Conservation (phyloP, 2,113 vertebrate genomes). For the Cyprinodon variegatus region DNA sequence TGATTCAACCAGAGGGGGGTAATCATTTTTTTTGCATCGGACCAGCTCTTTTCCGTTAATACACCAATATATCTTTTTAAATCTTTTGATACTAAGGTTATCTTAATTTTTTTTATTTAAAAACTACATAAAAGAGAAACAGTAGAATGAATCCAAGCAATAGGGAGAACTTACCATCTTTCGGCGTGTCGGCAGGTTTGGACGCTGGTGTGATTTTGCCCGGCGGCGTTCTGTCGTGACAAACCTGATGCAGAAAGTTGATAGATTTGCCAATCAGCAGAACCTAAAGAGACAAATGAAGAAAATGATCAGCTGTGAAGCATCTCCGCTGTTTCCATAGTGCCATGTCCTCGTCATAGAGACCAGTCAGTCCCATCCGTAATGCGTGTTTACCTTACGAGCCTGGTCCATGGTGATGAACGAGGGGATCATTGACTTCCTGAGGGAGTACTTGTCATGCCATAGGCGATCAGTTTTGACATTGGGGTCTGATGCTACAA, state of each 20-base stretch:
- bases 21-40: too few species aligned
- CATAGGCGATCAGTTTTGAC: slow-evolving; percentile 96
- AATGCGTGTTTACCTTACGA: slow-evolving; percentile 85
- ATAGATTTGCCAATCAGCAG: slow-evolving; percentile 98
- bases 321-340: not conserved
- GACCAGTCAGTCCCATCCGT: not conserved
- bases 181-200: slow-evolving; percentile 87
- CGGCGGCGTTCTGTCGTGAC: slow-evolving; percentile 92
- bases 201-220: slow-evolving; percentile 88
- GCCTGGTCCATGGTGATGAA: slow-evolving; percentile 98
- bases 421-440: slow-evolving; percentile 97
- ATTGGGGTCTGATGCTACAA: slow-evolving; percentile 96
- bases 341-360: not conserved
- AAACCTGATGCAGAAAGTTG: slow-evolving; percentile 98
- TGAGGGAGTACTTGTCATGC: slow-evolving; percentile 97
- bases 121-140: not conserved
- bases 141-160: not conserved
- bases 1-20: too few species aligned
- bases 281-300: slow-evolving; percentile 77
- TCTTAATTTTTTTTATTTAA: too few species aligned
- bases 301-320: not conserved
- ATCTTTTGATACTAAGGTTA: too few species aligned
- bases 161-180: slow-evolving; percentile 81
- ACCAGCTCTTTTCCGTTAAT: too few species aligned
- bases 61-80: too few species aligned